These are phyloP conservation scores for Alviniconcha marisindica DNA, from an alignment of 1,140 invertebrate genomes.

Conservation along the genomic window DNA sequence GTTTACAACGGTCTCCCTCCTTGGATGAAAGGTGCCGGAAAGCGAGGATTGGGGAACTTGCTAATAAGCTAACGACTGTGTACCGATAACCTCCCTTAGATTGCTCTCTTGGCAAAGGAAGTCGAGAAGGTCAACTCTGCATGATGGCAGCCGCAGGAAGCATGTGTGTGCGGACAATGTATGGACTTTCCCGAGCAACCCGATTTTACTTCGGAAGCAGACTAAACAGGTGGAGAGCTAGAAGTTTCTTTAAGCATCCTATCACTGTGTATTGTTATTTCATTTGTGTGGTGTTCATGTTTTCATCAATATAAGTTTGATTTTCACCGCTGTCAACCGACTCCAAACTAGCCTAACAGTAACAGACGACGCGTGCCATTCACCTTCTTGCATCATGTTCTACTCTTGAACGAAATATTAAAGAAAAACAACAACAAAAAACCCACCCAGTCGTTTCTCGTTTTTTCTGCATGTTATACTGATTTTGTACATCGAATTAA, in stretches of 20 bases:
- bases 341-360: neutral
- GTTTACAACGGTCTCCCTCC: too few relatives aligned
- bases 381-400: slow-evolving; percentile 18
- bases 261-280: neutral
- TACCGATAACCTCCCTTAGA: slow-evolving; percentile 3
- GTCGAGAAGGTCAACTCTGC: neutral
- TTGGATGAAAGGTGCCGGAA: too few relatives aligned
- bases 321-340: neutral
- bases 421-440: too few relatives aligned
- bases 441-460: too few relatives aligned
- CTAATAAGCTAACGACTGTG: too few relatives aligned
- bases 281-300: neutral
- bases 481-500: too few relatives aligned
- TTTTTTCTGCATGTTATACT: too few relatives aligned
- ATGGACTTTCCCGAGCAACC: slow-evolving; percentile 9
- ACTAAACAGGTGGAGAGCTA: neutral
- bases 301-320: neutral
- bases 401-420: too few relatives aligned
- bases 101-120: neutral
- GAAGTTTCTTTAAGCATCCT: too few relatives aligned
- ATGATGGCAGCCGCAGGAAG: slow-evolving; percentile 48
- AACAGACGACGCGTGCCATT: slow-evolving; percentile 15
- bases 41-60: too few relatives aligned
- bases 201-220: slow-evolving; percentile 29
- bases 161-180: slow-evolving; percentile 49